phyloP scores from a whole-genome alignment of 2,797 vertebrate species.

The Brotula barbata region DNA sequence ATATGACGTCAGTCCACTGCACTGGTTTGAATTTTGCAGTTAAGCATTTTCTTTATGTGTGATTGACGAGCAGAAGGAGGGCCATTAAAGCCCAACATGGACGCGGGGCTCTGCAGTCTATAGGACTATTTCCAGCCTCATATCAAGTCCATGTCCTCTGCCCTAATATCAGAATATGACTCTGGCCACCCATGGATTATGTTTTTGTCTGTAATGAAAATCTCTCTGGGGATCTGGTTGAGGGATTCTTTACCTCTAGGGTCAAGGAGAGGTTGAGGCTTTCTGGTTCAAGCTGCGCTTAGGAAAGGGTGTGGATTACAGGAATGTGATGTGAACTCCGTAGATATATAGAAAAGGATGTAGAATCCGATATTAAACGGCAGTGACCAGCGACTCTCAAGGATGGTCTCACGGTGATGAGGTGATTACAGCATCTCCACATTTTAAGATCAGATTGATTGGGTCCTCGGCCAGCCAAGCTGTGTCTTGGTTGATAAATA shows the following conservation, averaged over 20 bases:
- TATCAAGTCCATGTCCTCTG: constrained; percentile 73
- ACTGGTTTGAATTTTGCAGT: constrained; percentile 69
- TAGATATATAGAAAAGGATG: constrained; percentile 43
- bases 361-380: constrained; percentile 52
- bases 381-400: constrained; percentile 10
- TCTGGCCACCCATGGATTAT: constrained; percentile 73
- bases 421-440: constrained; percentile 43
- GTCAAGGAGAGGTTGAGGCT: constrained; percentile 79
- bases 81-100: constrained; percentile 64
- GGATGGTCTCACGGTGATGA: constrained; percentile 30
- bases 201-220: constrained; percentile 76
- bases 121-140: constrained; percentile 65
- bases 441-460: constrained; percentile 60
- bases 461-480: constrained; percentile 51
- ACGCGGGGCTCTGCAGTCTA: constrained; percentile 58
- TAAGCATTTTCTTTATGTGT: constrained; percentile 75
- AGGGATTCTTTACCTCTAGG: constrained; percentile 75
- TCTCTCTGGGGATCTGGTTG: constrained; percentile 70
- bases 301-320: constrained; percentile 73
- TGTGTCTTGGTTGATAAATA: constrained; percentile 70
- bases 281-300: constrained; percentile 65
- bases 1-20: constrained; percentile 69
- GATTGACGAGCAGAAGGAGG: constrained; percentile 73
- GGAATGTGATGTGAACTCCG: constrained; percentile 62
- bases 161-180: constrained; percentile 74